Evolutionary conservation across 2,113 vertebrate genomes (phyloP), one percentile per base, ranked within the genome.

Genomic region (Heterochromis multidens): DNA sequence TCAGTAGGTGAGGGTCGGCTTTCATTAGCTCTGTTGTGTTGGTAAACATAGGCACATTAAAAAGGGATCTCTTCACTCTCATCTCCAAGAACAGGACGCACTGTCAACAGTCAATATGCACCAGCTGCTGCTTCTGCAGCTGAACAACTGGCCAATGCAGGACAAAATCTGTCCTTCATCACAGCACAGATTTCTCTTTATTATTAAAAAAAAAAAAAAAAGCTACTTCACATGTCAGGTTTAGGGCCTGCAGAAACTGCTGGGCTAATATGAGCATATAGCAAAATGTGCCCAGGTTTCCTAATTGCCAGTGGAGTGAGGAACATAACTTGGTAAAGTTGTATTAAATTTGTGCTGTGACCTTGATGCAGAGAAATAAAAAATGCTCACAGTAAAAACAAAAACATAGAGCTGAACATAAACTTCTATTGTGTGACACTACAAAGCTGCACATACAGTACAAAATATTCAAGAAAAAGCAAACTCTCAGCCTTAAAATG

Each of bases 1-100:
- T 89, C 70, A 65, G 80, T 82, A 31, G 76, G 52, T 19, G 85
- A 81, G 79, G 70, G 37, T 49, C 59, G 43, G 70, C 82, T 88
- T 90, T 94, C 80, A 90, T 91, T 92, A 93, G 83, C 85, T 40
- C 70, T 54, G 77, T 85, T 25, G 14, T 92, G 88, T 84, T 83
- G 91, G 93, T 87, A 92, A 94, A 93, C 82, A 95, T 70, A 89
- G 80, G 86, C 92, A 90, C 93, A 92, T 95, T 91, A 94, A 90
- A 91, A 81, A 92, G 57, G 82, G 72, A 93, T 94, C 72, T 76
- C 78, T 85, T 90, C 74, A 49, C 72, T 85, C 82, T 81, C 79
- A 82, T 85, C 90, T 83, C 59, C 76, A 79, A 87, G 57, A 76
- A 87, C 72, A 83, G n/a, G 72, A 49, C 10, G 61, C 58, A 63